A percentile compares a stretch with the other conserved stretches of the same genome.
Conservation (phyloP, 2,888 invertebrate genomes). For the Acholoe squamosa region DNA sequence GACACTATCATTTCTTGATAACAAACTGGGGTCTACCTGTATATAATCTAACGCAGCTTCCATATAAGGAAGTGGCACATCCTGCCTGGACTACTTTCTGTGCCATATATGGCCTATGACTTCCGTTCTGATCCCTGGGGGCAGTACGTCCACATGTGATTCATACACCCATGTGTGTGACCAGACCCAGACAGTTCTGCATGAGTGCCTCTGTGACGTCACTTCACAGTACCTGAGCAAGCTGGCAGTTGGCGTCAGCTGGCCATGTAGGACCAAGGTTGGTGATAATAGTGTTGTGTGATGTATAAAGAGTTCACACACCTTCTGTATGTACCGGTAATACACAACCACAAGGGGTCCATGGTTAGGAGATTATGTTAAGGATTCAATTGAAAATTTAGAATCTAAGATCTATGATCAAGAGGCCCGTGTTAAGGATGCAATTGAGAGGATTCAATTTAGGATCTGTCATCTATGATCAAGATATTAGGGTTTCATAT, state of each 20-base stretch:
- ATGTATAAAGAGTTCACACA: no score
- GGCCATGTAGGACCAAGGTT: background rate
- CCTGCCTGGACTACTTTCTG: conserved; percentile 10
- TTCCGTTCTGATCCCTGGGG: background rate
- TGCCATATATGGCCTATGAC: background rate
- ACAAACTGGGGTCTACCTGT: background rate
- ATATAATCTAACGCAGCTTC: background rate
- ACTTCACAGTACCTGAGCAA: background rate
- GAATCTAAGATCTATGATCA: no score
- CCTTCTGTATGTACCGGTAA: no score
- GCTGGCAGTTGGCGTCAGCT: background rate
- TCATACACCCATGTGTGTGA: background rate
- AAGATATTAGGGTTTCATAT: no score
- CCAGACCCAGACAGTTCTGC: background rate
- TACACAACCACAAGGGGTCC: no score
- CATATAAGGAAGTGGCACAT: background rate
- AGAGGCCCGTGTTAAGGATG: no score
- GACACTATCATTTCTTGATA: conserved; percentile 1
- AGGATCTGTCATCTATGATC: no score
- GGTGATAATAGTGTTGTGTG: no score
- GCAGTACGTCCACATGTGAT: background rate
- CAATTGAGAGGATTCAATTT: no score
- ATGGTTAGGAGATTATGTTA: no score
- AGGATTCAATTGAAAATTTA: no score
- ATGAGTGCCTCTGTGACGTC: conserved; percentile 6